Base-by-base conservation (phyloP, 1,140 invertebrate genomes). In the Aphaenogaster ashmeadi region DNA sequence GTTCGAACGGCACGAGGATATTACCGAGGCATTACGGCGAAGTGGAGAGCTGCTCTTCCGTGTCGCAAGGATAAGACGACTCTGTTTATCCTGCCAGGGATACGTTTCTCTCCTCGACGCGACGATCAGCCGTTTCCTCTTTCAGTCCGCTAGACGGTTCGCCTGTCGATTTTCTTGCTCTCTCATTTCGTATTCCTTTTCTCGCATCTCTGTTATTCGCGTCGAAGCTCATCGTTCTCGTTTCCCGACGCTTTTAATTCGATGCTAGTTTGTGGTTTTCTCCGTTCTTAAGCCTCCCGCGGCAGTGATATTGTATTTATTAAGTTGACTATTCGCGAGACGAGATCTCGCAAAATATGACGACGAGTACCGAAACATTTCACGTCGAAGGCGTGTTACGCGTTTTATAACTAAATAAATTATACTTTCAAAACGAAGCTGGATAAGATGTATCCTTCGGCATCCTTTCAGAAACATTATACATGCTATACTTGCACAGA, bases 71-170 rank as follows among this genome's bases (percentile, higher is more conserved):
- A 88, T 88, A 85, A 81, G 86, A 74, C 72, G 47, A 66, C 47
- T 87, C 87, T 56, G 66, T 71, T 84, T 78, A 66, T 78, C 56
- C 87, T 83, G 21, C 36, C 69, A 88, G 47, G 52, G 60, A 88
- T 88, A 84, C 72, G 54, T 87, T 83, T 66, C 88, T 81, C 78
- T 58, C 41, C 11, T 7, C 36, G 41, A 58, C 8, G 13, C 36
- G 54, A 81, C 15, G 38, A 71, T 44, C 44, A 80, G 5, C 69
- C 47, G 27, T 78, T 62, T 72, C 58, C 67, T 56, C 80, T 47
- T 78, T 71, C 21, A 47, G n/a, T 38, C 15, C 58, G 13, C 52
- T 18, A 33, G 56, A 60, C 38, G 36, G n/a, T 3, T 58, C 38
- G 3, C 6, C 47, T 5, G 15, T 44, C 33, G n/a, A 18, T 86